phyloP scores from a whole-genome alignment of 2,888 invertebrate species.

The Alitta virens region DNA sequence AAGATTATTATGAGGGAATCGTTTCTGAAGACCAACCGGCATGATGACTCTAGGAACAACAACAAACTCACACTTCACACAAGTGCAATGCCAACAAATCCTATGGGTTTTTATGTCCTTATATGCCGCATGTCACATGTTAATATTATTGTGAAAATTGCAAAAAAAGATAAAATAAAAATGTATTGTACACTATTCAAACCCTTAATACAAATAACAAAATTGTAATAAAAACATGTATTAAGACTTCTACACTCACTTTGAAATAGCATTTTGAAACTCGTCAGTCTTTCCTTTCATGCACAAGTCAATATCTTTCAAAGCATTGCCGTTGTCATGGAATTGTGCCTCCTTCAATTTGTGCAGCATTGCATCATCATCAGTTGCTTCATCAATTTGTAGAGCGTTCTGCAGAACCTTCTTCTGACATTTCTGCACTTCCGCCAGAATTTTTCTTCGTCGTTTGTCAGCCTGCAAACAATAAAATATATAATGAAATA shows the following conservation, averaged over 20 bases:
- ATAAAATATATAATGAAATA: slow-evolving; percentile 1
- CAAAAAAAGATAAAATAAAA: too few relatives aligned
- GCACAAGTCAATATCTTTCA: slow-evolving; percentile 76
- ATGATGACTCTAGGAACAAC: slow-evolving; percentile 65
- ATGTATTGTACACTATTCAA: too few relatives aligned
- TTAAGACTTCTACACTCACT: slow-evolving; percentile 60
- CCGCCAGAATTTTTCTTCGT: slow-evolving; percentile 64
- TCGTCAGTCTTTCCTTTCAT: slow-evolving; percentile 74
- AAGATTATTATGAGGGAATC: slow-evolving; percentile 93
- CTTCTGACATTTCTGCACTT: slow-evolving; percentile 67
- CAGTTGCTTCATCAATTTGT: slow-evolving; percentile 63
- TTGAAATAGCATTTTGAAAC: slow-evolving; percentile 87
- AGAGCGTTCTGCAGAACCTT: slow-evolving; percentile 70
- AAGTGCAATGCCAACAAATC: too few relatives aligned
- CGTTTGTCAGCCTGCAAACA: slow-evolving; percentile 67
- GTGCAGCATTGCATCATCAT: slow-evolving; percentile 63
- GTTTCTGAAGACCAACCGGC: slow-evolving; percentile 76
- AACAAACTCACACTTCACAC: too few relatives aligned
- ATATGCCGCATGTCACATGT: too few relatives aligned
- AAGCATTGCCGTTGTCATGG: slow-evolving; percentile 66
- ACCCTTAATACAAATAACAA: too few relatives aligned
- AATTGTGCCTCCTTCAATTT: slow-evolving; percentile 70
- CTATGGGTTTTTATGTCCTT: too few relatives aligned
- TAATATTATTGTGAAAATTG: too few relatives aligned
- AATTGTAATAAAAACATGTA: too few relatives aligned